phyloP scores from a whole-genome alignment of 2,113 vertebrate species.

The Cephalopterus ornatus region DNA sequence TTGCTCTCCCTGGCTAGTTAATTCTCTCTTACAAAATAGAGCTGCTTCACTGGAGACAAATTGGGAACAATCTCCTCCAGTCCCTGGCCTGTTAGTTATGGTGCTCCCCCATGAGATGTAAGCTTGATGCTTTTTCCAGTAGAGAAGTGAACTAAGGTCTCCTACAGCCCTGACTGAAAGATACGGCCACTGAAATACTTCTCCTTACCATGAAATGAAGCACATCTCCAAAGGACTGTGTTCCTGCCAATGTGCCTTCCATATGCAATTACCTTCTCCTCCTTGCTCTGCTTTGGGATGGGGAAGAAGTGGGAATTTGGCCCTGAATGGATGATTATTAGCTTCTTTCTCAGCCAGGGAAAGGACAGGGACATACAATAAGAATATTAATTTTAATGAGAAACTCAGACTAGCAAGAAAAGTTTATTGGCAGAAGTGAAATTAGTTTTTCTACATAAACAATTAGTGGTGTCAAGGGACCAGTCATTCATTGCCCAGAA shows the following conservation, averaged over 20 bases:
- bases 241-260: conserved; percentile 39
- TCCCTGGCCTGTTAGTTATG: conserved; percentile 33
- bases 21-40: conserved; percentile 30
- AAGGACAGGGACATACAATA: conserved; percentile 63
- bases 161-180: not conserved
- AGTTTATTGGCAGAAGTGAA: conserved; percentile 73
- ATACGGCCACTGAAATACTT: not conserved
- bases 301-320: conserved; percentile 56
- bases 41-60: conserved; percentile 23
- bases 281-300: conserved; percentile 31
- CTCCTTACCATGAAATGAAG: conserved; percentile 41
- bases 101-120: not conserved
- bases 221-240: conserved; percentile 31
- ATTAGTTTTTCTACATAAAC: conserved; percentile 75
- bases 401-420: conserved; percentile 71
- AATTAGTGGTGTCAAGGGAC: conserved; percentile 64
- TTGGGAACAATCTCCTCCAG: not conserved
- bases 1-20: conserved; percentile 25
- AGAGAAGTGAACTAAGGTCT: conserved; percentile 38
- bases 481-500: conserved; percentile 63
- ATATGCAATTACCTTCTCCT: conserved; percentile 36
- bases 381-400: conserved; percentile 75
- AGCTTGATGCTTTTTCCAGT: conserved; percentile 17
- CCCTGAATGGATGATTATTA: conserved; percentile 64
- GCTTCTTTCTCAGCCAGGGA: conserved; percentile 56